Evolutionary conservation across 2,888 invertebrate species (phyloP), one percentile per base, ranked within the genome.

Genomic region (Limnephilus rhombicus): DNA sequence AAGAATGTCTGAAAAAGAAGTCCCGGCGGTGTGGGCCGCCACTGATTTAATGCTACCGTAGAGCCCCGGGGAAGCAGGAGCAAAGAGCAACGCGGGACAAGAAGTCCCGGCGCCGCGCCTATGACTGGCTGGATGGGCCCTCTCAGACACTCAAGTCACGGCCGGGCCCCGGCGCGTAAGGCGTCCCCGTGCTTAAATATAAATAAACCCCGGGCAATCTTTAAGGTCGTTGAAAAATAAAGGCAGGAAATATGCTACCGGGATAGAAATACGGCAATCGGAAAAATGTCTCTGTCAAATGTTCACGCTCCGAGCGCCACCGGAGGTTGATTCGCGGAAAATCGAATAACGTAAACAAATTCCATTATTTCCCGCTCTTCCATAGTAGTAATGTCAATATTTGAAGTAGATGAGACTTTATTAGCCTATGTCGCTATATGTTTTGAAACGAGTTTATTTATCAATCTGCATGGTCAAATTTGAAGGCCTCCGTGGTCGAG

Each of bases 191-290:
- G 92, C 92, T 92, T 92, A 93, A 92, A 93, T 93, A 93, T 93
- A 93, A 93, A 93, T 92, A 93, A 93, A 93, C 92, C 93, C 82
- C 89, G 90, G 93, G 41, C 92, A 90, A 92, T 90, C 92, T 92
- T 91, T 89, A 85, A 85, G 89, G 92, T 91, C 92, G 92, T 91
- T 91, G 92, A 85, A 91, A 93, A 93, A 93, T 93, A 93, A 93
- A 92, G 90, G 92, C 89, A 91, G 89, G 90, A 90, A 93, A 93
- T 92, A 91, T 90, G 92, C 92, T 87, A 37, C 81, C 83, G 90
- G 92, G 92, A 88, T 90, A 90, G 80, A 86, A 92, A 90, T 91
- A 89, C 89, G 89, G 92, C 91, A 92, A 92, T 92, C 93, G 93
- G 92, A 91, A 92, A 92, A 93, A 91, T 91, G 93, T 92, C 92